Evolutionary conservation across 2,113 vertebrate genomes (phyloP).

Genomic region (Saguinus midas): DNA sequence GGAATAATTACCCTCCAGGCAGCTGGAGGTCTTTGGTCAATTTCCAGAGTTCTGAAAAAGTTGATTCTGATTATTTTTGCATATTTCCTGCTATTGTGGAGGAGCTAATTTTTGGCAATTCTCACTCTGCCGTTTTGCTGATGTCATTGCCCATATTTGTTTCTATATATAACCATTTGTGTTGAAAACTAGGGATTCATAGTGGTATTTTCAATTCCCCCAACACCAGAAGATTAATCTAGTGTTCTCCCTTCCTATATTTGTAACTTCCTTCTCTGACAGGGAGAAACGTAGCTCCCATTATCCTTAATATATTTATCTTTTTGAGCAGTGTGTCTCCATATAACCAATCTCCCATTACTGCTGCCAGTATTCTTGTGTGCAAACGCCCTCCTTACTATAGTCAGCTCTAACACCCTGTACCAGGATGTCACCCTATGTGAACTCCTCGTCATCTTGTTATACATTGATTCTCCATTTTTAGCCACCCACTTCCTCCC

Average conservation of each 20-base stretch:
- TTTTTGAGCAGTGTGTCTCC: neutral
- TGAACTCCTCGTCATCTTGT: neutral
- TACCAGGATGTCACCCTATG: neutral
- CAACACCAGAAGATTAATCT: neutral
- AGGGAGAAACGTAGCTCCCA: neutral
- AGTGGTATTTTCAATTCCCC: neutral
- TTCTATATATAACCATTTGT: neutral
- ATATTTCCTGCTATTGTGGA: neutral
- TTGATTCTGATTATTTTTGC: neutral
- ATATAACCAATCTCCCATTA: neutral
- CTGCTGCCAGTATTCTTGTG: neutral
- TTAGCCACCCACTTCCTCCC: neutral
- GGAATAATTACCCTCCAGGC: neutral
- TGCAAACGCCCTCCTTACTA: neutral
- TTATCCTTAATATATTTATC: neutral
- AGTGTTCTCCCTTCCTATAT: neutral
- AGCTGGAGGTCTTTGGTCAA: neutral
- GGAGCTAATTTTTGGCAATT: neutral
- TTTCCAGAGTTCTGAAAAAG: neutral
- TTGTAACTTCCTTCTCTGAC: neutral
- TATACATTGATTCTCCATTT: neutral
- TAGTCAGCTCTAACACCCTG: neutral
- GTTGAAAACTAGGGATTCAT: neutral
- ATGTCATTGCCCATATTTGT: neutral
- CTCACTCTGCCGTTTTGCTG: neutral